phyloP scores from a whole-genome alignment of 1,140 invertebrate species.

The Nylanderia fulva region DNA sequence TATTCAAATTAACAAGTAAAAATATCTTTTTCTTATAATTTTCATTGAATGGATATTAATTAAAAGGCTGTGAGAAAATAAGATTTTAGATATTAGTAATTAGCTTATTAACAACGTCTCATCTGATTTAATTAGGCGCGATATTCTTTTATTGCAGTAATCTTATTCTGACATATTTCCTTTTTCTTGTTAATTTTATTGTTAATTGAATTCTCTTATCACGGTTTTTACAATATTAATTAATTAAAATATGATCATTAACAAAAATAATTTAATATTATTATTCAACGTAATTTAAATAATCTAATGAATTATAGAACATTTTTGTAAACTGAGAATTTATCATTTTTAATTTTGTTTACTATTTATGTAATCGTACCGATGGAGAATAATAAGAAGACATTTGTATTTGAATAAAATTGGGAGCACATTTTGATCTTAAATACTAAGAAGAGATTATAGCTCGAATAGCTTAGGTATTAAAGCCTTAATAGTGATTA shows the following conservation, averaged over 20 bases:
- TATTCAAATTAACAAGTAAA: neutral
- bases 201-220: neutral
- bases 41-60: conserved; percentile 10
- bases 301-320: neutral
- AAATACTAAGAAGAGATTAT: neutral
- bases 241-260: neutral
- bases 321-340: neutral
- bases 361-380: neutral
- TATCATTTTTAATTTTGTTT: neutral
- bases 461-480: neutral
- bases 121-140: neutral
- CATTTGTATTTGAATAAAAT: neutral
- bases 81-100: conserved; percentile 34
- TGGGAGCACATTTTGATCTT: neutral
- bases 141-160: neutral
- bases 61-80: conserved; percentile 4
- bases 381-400: neutral
- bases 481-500: neutral
- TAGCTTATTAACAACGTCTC: neutral
- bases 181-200: conserved; percentile 21
- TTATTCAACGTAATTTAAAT: conserved; percentile 5
- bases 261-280: neutral
- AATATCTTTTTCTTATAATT: conserved; percentile 15
- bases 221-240: neutral
- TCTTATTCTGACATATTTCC: neutral